phyloP scores from a whole-genome alignment of 1,140 invertebrate species.

The Acyrthosiphon pisum region DNA sequence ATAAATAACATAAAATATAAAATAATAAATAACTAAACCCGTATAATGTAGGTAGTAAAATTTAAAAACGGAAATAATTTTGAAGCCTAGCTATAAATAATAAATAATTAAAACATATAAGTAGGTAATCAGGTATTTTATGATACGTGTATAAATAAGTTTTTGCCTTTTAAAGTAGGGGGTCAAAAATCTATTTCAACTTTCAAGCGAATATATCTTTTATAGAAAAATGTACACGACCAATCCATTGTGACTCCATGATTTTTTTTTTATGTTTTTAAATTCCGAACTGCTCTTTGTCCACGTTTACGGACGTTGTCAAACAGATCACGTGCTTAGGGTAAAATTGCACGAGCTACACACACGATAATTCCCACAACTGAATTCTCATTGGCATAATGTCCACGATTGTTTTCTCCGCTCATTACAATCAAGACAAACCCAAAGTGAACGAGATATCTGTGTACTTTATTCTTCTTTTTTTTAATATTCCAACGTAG shows the following conservation, averaged over 20 bases:
- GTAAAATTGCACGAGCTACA: conserved; percentile 25
- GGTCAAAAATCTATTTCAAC: background rate
- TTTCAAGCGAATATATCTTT: background rate
- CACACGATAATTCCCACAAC: conserved; percentile 41
- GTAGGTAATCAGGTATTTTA: background rate
- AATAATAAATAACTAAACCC: too few relatives aligned
- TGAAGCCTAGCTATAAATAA: background rate
- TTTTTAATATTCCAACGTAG: background rate
- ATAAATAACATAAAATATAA: background rate
- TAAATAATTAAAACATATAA: background rate
- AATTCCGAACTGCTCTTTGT: conserved; percentile 28
- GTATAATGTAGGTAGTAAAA: background rate
- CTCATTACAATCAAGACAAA: conserved; percentile 50
- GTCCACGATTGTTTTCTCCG: conserved; percentile 39
- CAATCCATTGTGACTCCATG: background rate
- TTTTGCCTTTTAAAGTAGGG: background rate
- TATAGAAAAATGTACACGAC: background rate
- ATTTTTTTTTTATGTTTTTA: conserved; percentile 23
- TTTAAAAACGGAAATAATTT: background rate
- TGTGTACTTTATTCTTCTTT: background rate
- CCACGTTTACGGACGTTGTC: conserved; percentile 19
- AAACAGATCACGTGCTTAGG: conserved; percentile 45
- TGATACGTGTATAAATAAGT: background rate
- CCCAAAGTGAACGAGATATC: conserved; percentile 1
- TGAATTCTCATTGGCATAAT: conserved; percentile 26